Evolutionary conservation across 2,888 invertebrate species (phyloP), one percentile per base, ranked within the genome.

Genomic region (Druceiella hillmani): DNA sequence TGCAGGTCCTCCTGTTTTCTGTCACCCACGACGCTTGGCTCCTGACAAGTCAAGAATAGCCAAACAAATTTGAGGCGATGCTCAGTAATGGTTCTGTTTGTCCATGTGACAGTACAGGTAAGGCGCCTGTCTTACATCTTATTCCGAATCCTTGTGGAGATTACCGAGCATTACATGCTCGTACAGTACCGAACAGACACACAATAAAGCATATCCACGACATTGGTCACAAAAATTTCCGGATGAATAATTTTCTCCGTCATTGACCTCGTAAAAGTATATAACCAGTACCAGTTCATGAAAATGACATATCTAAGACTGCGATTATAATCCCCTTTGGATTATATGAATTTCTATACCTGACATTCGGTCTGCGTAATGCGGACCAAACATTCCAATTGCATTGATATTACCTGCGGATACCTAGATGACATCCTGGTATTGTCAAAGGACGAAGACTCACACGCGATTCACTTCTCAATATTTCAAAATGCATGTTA

Each of bases 331-430:
- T 54, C 5, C n/a, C 55, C 1, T 55, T 54, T 36, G 52, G 52
- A 9, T 38, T 55, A 4, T 54, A 45, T 25, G 53, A 61, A 34
- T 57, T 53, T 28, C 27, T 43, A 1, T 28, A 20, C 3, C 52
- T 55, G 53, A 40, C 46, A 1, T 62, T 61, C 17, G 59, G 61
- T 2, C 48, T 58, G 61, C 0, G 57, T 52, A 1, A 58, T 61
- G 36, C 56, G 57, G 0, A 52, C 62, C 40, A 58, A 60, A 33
- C 47, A 55, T 2, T 58, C 57, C 22, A 55, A 61, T 9, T 51
- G 48, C 7, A 24, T 56, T 1, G 52, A 52, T 14, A 53, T 58
- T 38, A 38, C 40, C 24, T 50, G 51, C 35, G 32, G 45, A 0
- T 62, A 60, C 33, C 33, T 62, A 0, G 59, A 62, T 20, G 59